Base-by-base conservation (phyloP, 2,888 invertebrate genomes). In the Drosophila aldrichi region DNA sequence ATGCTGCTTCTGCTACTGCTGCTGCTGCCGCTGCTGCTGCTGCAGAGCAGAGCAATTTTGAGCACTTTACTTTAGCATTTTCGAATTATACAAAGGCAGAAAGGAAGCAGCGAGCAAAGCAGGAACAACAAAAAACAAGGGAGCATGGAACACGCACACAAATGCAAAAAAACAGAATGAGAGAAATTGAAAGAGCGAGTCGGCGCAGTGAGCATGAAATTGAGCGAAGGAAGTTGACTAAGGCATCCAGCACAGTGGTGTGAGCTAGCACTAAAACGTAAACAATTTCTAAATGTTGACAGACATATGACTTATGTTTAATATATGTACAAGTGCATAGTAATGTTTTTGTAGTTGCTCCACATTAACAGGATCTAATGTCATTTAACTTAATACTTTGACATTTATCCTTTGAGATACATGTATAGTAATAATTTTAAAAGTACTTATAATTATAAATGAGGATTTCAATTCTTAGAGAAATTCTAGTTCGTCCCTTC, bases 11-110 rank as follows among this genome's bases (percentile, higher is more conserved):
- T 25, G 67, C 51, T 25, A 6, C 25, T 25, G 25, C 25, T 25
- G 6, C 25, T 71, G 49, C 67, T 51, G 43, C 32, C 18, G 32
- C 60, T 22, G 48, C 32, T 40, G 55, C 48, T 49, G 38, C 67
- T 32, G 36, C 57, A 61, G 77, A 76, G 65, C 78, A 77, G 72
- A 85, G 79, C 79, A 90, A 88, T 88, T 90, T 86, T 81, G 82
- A 89, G 87, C 88, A 90, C 90, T 90, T 90, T 87, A 90, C 82
- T 89, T 85, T 89, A 85, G 81, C 74, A 77, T 80, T 82, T 84
- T 77, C 67, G 66, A 77, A 76, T 57, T 60, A 62, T 69, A 68
- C 59, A 74, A 74, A 81, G 75, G 51, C 64, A 68, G 58, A 62
- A 81, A 83, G 79, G 81, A 82, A 82, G 70, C 77, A 82, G 63